Percentiles rank a stretch among this genome's conserved stretches.
phyloP scores from a whole-genome alignment of 2,797 vertebrate species.

The Tinamus major region DNA sequence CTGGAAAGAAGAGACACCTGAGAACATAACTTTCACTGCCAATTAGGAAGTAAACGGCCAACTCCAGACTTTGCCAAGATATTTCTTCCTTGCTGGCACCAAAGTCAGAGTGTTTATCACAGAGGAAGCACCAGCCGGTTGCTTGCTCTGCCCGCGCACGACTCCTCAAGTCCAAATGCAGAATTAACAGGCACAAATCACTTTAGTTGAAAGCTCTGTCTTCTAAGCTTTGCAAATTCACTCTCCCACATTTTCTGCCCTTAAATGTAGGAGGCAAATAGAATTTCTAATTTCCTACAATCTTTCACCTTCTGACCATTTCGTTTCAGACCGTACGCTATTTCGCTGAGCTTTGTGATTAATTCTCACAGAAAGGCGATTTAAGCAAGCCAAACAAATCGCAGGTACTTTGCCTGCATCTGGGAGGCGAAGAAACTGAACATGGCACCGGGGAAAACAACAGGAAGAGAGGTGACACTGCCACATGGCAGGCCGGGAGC shows the following conservation, averaged over 20 bases:
- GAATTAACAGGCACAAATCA: neutral
- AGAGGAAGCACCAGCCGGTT: neutral
- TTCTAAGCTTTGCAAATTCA: neutral
- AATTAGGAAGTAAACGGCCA: neutral
- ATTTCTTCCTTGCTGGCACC: neutral
- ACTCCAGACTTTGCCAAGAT: neutral
- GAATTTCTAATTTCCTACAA: neutral
- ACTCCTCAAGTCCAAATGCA: neutral
- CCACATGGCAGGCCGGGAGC: neutral
- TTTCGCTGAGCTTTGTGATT: neutral
- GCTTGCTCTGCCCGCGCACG: neutral
- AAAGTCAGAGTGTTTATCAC: neutral
- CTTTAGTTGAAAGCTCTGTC: neutral
- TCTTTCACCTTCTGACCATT: neutral
- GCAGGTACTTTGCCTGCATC: neutral
- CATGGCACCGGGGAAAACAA: neutral
- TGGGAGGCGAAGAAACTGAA: neutral
- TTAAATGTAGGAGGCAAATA: neutral
- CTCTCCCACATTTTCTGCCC: neutral
- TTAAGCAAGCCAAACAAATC: conserved; percentile 3
- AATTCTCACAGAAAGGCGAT: neutral
- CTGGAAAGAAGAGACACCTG: neutral
- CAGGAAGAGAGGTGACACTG: neutral
- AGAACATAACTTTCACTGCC: neutral
- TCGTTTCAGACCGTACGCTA: neutral